Percentiles rank a stretch among this genome's conserved stretches.
Conservation (phyloP, 2,113 vertebrate genomes). For the Corynorhinus townsendii region DNA sequence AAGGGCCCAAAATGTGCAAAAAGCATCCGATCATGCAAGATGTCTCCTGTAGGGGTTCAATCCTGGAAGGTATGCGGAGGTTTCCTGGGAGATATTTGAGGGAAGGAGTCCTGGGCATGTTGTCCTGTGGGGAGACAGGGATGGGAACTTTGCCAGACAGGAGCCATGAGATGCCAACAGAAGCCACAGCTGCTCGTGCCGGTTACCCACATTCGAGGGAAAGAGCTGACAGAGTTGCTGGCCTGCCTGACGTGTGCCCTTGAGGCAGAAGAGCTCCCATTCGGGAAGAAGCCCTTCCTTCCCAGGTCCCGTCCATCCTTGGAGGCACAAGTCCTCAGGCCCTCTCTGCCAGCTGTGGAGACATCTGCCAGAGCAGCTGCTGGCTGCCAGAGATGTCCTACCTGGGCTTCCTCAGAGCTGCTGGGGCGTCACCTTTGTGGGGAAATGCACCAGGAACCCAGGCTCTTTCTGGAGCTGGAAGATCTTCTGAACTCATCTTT, state of each 20-base stretch:
- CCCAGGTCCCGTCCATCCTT: neutral
- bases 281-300: neutral
- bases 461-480: neutral
- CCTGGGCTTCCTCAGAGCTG: neutral
- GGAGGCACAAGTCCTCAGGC: neutral
- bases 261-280: neutral
- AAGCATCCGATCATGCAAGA: neutral
- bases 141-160: neutral
- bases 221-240: neutral
- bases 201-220: neutral
- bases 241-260: neutral
- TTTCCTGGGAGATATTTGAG: neutral
- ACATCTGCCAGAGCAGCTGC: neutral
- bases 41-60: neutral
- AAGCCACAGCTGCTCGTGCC: accelerated
- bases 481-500: neutral
- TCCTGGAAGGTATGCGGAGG: neutral
- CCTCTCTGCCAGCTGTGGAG: neutral
- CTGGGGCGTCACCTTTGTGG: neutral
- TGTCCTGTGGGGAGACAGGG: neutral
- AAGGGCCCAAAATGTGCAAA: neutral
- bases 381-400: neutral
- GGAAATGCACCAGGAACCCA: neutral
- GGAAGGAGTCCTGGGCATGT: neutral
- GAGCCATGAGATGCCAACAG: neutral